Percentiles rank a stretch among this genome's conserved stretches.
Evolutionary conservation across 1,140 invertebrate genomes (phyloP).

Genomic region (Galleria mellonella): DNA sequence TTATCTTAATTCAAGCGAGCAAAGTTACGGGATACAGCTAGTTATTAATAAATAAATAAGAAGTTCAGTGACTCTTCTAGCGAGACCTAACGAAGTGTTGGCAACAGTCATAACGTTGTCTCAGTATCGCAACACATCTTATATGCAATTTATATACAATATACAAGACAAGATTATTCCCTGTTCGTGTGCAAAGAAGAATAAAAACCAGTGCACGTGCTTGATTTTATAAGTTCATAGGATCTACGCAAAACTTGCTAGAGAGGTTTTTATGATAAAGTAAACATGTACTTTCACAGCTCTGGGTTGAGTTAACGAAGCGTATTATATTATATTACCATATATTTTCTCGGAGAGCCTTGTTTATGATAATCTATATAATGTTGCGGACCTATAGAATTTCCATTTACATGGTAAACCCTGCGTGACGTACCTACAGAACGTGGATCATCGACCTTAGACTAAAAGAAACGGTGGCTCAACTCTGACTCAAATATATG

Average conservation of each 20-base stretch:
- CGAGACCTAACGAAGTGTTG: no score
- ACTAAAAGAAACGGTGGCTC: background rate
- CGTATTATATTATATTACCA: conserved; percentile 9
- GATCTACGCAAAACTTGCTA: no score
- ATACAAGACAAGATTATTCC: no score
- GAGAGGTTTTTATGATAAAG: conserved; percentile 9
- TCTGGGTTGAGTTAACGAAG: conserved; percentile 15
- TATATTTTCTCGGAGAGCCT: conserved; percentile 6
- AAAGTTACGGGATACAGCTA: no score
- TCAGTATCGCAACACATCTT: no score
- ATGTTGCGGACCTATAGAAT: conserved; percentile 4
- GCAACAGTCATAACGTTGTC: no score
- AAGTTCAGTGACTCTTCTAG: no score
- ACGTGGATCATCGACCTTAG: conserved; percentile 8
- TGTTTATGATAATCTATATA: conserved; percentile 9
- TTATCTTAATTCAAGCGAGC: no score
- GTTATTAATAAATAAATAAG: no score
- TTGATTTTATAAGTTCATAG: background rate
- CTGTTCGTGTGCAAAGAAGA: no score
- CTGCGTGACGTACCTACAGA: conserved; percentile 11
- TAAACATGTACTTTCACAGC: conserved; percentile 11
- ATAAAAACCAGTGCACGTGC: no score
- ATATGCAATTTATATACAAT: no score
- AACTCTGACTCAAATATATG: background rate
- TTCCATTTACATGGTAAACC: conserved; percentile 11